Conservation (phyloP, 1,140 invertebrate species). For the Aphis craccivora region DNA sequence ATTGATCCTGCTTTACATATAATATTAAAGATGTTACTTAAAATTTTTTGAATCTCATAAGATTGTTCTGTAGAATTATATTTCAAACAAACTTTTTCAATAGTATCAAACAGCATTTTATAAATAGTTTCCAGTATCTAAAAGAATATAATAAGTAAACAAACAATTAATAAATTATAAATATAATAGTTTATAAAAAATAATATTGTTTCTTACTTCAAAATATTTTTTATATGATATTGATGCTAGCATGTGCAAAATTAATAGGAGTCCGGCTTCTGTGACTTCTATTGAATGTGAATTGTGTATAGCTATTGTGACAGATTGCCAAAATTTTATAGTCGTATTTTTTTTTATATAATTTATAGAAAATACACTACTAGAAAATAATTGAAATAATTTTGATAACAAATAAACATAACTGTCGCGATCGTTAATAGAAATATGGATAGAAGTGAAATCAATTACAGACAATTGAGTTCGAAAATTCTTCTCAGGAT, state of each 20-base stretch:
- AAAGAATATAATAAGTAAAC: not conserved
- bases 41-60: conserved; percentile 7
- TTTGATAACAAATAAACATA: conserved; percentile 33
- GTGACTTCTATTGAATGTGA: conserved; percentile 19
- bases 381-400: conserved; percentile 45
- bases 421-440: conserved; percentile 23
- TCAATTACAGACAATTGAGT: conserved; percentile 37
- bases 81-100: conserved; percentile 24
- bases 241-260: conserved; percentile 32
- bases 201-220: conserved; percentile 19
- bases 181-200: not conserved
- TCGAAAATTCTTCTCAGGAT: conserved; percentile 38
- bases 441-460: conserved; percentile 43
- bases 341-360: conserved; percentile 37
- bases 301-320: conserved; percentile 44
- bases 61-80: conserved; percentile 19
- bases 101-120: conserved; percentile 29
- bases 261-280: conserved; percentile 19
- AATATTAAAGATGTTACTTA: conserved; percentile 33
- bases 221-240: conserved; percentile 42
- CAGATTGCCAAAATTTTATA: conserved; percentile 34
- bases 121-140: conserved; percentile 47
- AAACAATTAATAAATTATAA: not conserved
- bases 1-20: conserved; percentile 35
- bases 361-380: conserved; percentile 34